These are phyloP conservation scores for Coregonus suidteri DNA, from an alignment of 2,797 vertebrate genomes.

Conservation along the genomic window DNA sequence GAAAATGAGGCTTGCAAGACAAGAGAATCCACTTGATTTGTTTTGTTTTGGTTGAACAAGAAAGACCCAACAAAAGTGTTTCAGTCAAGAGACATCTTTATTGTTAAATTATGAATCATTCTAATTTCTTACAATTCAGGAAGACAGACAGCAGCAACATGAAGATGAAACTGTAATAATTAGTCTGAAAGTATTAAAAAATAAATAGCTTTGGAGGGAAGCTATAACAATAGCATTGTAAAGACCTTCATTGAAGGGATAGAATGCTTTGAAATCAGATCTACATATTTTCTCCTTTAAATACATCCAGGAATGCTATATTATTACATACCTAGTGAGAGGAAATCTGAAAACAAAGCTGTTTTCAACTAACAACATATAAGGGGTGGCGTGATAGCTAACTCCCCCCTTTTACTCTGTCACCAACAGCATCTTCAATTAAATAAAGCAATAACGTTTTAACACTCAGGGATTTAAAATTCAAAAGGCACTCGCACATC, in stretches of 20 bases:
- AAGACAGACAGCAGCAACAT: constrained; percentile 68
- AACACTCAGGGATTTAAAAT: background rate
- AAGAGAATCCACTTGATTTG: background rate
- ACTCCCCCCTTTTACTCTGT: background rate
- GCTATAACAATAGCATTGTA: constrained; percentile 75
- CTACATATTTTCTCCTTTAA: constrained; percentile 41
- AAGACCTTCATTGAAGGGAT: constrained; percentile 84
- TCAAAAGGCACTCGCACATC: too few species aligned
- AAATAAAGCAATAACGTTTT: background rate
- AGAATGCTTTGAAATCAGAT: constrained; percentile 66
- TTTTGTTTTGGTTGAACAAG: constrained; percentile 3
- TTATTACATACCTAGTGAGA: background rate
- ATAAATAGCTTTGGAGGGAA: constrained; percentile 81
- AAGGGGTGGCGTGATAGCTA: background rate
- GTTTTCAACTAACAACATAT: background rate
- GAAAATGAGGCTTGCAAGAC: background rate
- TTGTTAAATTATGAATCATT: constrained; percentile 40
- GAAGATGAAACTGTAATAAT: constrained; percentile 48
- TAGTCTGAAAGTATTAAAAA: constrained; percentile 68
- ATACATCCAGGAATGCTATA: constrained; percentile 12
- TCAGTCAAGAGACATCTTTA: constrained; percentile 46
- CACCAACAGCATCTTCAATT: background rate
- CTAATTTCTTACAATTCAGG: constrained; percentile 45
- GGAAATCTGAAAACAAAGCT: constrained; percentile 28
- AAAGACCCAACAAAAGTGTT: constrained; percentile 1